phyloP scores from a whole-genome alignment of 2,113 vertebrate species.

The Lagopus leucura region DNA sequence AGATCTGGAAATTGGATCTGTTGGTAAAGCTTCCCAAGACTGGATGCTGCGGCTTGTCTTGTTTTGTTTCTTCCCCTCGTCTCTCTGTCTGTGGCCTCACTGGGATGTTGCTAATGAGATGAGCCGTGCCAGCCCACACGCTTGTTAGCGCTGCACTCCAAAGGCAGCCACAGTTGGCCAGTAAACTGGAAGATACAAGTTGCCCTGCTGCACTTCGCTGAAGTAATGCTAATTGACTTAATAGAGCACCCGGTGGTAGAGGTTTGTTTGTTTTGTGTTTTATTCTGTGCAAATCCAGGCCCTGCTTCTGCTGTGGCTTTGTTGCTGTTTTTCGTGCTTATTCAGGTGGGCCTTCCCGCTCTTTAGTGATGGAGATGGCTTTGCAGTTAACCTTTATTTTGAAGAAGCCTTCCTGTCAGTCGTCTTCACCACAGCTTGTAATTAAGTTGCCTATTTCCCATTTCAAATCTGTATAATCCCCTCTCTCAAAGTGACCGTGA shows the following conservation, averaged over 20 bases:
- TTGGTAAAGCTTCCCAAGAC: not conserved
- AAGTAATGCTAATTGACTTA: slow-evolving; percentile 32
- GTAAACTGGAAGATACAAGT: not conserved
- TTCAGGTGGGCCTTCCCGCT: not conserved
- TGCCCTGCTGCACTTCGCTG: not conserved
- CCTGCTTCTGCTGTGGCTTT: not conserved
- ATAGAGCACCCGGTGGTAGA: not conserved
- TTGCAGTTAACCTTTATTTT: not conserved
- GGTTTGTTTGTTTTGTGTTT: not conserved
- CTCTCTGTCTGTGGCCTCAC: not conserved
- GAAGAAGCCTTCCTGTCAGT: not conserved
- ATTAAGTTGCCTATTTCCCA: not conserved
- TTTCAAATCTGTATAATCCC: slow-evolving; percentile 19
- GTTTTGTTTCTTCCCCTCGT: not conserved
- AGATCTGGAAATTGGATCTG: not conserved
- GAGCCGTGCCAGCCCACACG: not conserved
- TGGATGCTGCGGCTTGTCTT: not conserved
- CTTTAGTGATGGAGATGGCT: not conserved
- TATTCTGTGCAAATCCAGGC: not conserved
- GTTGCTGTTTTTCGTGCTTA: not conserved
- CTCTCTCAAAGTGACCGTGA: not conserved
- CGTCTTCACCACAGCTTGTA: not conserved
- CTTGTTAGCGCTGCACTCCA: not conserved
- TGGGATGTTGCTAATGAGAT: not conserved
- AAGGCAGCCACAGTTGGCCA: not conserved